Evolutionary conservation across 2,113 vertebrate genomes (phyloP).

Genomic region (Chiloscyllium plagiosum): DNA sequence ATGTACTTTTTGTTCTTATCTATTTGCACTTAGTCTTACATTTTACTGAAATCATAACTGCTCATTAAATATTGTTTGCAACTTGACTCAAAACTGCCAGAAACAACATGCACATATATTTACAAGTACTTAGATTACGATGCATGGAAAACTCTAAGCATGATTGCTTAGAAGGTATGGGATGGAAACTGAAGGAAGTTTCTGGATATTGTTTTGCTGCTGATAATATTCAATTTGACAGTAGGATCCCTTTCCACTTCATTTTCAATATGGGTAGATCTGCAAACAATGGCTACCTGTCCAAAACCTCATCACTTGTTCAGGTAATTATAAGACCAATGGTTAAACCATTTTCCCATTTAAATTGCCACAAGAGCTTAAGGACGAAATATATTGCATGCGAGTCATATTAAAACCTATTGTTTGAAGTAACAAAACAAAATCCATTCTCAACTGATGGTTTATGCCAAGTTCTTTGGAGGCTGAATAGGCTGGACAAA

Average conservation of each 20-base stretch:
- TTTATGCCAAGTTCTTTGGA: not conserved
- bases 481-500: no score
- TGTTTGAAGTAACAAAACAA: not conserved
- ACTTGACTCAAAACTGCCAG: not conserved
- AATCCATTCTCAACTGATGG: not conserved
- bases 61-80: not conserved
- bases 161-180: no score
- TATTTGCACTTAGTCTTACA: not conserved
- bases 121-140: not conserved
- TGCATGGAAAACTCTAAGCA: not conserved
- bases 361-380: not conserved
- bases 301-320: no score
- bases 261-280: no score
- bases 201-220: no score
- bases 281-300: no score
- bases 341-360: not conserved
- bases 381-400: not conserved
- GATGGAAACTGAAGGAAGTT: no score
- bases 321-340: not conserved
- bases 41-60: not conserved
- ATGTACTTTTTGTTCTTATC: not conserved
- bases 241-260: no score
- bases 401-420: not conserved
- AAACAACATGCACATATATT: not conserved
- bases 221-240: no score